A percentile compares a stretch with the other conserved stretches of the same genome.
Evolutionary conservation across 1,140 invertebrate genomes (phyloP).

Genomic region (Augochlora pura): DNA sequence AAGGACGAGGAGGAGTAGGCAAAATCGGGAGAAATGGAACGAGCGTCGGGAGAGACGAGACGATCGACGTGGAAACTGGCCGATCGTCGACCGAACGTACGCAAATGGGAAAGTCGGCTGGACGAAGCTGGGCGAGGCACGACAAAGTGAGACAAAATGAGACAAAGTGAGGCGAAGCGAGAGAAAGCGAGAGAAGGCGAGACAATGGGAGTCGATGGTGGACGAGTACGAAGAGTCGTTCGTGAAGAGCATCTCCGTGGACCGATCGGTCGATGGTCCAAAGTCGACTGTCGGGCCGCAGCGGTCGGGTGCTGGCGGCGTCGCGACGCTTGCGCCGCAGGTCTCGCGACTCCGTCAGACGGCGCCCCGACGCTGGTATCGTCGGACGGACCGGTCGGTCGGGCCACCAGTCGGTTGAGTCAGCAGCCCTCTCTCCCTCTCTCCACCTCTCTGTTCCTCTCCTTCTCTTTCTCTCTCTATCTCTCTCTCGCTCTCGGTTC

Average conservation of each 20-base stretch:
- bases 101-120: too few relatives aligned
- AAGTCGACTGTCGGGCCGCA: conserved; percentile 70
- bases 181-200: too few relatives aligned
- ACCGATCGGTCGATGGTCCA: conserved; percentile 72
- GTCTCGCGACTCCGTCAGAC: conserved; percentile 64
- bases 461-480: conserved; percentile 40
- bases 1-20: neutral
- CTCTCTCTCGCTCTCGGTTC: conserved; percentile 16
- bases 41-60: too few relatives aligned
- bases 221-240: too few relatives aligned
- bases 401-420: conserved; percentile 72
- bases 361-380: conserved; percentile 73
- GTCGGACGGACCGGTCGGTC: conserved; percentile 70
- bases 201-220: too few relatives aligned
- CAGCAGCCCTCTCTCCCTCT: conserved; percentile 63
- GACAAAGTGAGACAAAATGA: too few relatives aligned
- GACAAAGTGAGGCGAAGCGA: too few relatives aligned
- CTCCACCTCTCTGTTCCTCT: conserved; percentile 41
- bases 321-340: conserved; percentile 73
- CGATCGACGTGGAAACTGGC: too few relatives aligned
- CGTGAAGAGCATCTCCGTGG: neutral
- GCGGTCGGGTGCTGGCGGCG: conserved; percentile 52
- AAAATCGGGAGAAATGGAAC: too few relatives aligned
- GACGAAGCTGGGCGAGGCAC: too few relatives aligned
- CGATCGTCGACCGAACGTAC: too few relatives aligned